Conservation (phyloP, 1,140 invertebrate species). For the Nylanderia fulva region DNA sequence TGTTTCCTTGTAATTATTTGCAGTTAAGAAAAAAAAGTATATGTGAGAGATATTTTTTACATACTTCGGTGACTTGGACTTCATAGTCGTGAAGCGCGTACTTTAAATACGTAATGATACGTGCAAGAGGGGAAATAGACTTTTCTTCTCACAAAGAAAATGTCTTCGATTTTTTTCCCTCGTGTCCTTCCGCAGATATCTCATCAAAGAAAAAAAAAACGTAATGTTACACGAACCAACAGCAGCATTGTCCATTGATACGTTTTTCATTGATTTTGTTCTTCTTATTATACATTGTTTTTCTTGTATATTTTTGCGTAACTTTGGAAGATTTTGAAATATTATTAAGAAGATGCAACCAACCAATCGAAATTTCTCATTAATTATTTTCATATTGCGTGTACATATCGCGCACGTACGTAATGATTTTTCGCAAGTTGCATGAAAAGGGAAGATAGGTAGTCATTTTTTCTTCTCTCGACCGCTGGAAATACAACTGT, state of each 20-base stretch:
- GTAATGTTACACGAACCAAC: too few species aligned
- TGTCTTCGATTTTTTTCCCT: not conserved
- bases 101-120: conserved; percentile 32
- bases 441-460: not conserved
- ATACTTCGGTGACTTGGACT: not conserved
- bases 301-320: too few species aligned
- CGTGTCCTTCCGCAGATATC: not conserved
- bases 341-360: not conserved
- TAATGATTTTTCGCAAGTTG: not conserved
- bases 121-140: not conserved
- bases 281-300: too few species aligned
- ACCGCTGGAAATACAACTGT: not conserved
- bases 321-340: not conserved
- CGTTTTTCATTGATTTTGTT: too few species aligned
- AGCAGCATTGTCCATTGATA: too few species aligned
- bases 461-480: not conserved
- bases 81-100: not conserved
- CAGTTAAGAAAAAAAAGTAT: not conserved
- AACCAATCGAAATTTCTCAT: not conserved
- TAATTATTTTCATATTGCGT: conserved; percentile 9
- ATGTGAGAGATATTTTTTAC: not conserved
- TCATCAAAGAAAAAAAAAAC: too few species aligned
- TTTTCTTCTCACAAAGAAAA: not conserved
- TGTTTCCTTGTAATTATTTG: not conserved
- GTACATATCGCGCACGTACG: not conserved